A percentile compares a stretch with the other conserved stretches of the same genome.
These are phyloP conservation scores for Idaea aversata DNA, from an alignment of 2,888 invertebrate species.

Conservation along the genomic window DNA sequence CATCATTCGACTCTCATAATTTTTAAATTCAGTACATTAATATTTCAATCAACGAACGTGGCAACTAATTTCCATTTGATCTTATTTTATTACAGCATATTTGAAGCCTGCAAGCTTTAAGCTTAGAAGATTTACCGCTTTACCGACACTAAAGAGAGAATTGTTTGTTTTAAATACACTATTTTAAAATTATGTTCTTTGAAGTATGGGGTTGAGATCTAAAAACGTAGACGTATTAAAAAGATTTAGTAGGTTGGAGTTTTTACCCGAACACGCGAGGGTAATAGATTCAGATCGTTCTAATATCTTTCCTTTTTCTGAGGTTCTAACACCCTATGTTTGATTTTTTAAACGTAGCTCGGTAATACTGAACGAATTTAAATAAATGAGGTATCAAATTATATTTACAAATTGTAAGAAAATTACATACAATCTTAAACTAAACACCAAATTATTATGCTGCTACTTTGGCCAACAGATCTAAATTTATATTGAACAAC, in stretches of 20 bases:
- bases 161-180: neutral
- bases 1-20: neutral
- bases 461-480: neutral
- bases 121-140: neutral
- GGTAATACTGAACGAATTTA: no score
- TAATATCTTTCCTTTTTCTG: no score
- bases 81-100: slow-evolving; percentile 1
- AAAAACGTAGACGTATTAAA: neutral
- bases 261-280: neutral
- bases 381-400: no score
- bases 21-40: neutral
- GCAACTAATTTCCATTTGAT: neutral
- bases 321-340: no score
- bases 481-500: neutral
- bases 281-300: no score
- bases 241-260: neutral
- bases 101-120: neutral
- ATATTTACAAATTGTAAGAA: no score
- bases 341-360: no score
- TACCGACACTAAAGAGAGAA: neutral
- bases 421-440: no score
- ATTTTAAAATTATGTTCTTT: neutral
- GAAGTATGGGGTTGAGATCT: neutral
- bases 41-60: neutral
- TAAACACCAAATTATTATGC: no score